Conservation (phyloP, 1,140 invertebrate species). For the Tetragonula clypearis region DNA sequence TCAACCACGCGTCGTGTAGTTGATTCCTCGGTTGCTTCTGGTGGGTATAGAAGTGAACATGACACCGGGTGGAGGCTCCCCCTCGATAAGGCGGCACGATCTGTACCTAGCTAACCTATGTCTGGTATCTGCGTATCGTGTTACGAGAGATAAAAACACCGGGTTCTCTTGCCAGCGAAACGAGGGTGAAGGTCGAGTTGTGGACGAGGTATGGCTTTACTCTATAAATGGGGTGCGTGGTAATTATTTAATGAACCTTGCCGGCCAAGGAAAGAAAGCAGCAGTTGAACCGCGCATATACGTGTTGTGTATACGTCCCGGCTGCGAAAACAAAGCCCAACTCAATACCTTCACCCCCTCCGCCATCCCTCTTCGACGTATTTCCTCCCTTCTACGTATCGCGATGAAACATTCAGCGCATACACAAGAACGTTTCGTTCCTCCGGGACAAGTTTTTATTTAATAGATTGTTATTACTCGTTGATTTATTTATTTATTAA, state of each 20-base stretch:
- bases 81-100: conserved; percentile 66
- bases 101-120: conserved; percentile 50
- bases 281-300: neutral
- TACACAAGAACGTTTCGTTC: neutral
- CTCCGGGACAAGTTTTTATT: too few relatives aligned
- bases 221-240: conserved; percentile 18
- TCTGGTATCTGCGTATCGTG: conserved; percentile 47
- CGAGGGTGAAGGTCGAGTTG: conserved; percentile 53
- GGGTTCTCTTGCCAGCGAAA: conserved; percentile 20
- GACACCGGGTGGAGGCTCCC: conserved; percentile 78
- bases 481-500: too few relatives aligned
- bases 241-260: conserved; percentile 30
- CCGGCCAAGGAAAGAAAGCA: neutral
- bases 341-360: neutral
- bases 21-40: conserved; percentile 42
- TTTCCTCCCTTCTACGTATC: neutral
- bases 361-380: neutral
- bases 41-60: conserved; percentile 55
- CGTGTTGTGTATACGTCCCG: neutral
- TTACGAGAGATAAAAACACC: conserved; percentile 64
- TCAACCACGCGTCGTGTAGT: conserved; percentile 18
- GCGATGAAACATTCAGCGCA: neutral
- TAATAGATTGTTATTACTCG: neutral
- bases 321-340: neutral
- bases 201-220: conserved; percentile 22